Evolutionary conservation across 2,113 vertebrate genomes (phyloP), one percentile per base, ranked within the genome.

Genomic region (Bucco capensis): DNA sequence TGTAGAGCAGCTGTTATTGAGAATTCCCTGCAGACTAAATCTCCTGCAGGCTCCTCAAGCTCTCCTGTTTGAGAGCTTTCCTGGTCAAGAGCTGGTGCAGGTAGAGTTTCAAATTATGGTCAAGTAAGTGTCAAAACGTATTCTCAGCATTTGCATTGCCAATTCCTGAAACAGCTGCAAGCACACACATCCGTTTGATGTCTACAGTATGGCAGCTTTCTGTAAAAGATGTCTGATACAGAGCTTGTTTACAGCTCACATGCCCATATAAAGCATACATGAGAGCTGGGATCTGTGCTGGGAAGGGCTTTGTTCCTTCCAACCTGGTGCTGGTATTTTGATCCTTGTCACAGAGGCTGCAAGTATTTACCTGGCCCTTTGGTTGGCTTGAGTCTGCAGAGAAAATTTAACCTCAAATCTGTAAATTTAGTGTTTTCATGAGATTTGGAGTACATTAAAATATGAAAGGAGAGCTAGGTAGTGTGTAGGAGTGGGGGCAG

Each of bases 321-420:
- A 24, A 2, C 10, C 1, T 33, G 17, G 22, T 54, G 31, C 53
- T 88, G 60, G 56, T 47, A 8, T 56, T 71, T 22, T 2, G 1
- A 24, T 21, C 44, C 33, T 69, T 73, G 49, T 54, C 44, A 17
- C 3, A 5, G 19, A 53, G 8, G 4, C 14, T 49, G 31, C 37
- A 72, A n/a, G 31, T 50, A 37, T 88, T 83, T 58, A 81, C 74
- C 79, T 66, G 53, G 15, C 24, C 27, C 12, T 80, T 90, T 66
- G 28, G 57, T 13, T 84, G 61, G 23, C 37, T 86, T 80, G 47
- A 60, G 46, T 40, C 77, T 90, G 62, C 82, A 86, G 78, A 37
- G 40, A 60, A 89, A 62, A 91, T 87, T 90, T 77, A 66, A 89
- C 37, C n/a, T 75, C 46, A 85, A 33, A 69, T 70, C 58, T 75